These are phyloP conservation scores for Cryptosula pallasiana DNA, from an alignment of 2,888 invertebrate genomes.

Conservation along the genomic window DNA sequence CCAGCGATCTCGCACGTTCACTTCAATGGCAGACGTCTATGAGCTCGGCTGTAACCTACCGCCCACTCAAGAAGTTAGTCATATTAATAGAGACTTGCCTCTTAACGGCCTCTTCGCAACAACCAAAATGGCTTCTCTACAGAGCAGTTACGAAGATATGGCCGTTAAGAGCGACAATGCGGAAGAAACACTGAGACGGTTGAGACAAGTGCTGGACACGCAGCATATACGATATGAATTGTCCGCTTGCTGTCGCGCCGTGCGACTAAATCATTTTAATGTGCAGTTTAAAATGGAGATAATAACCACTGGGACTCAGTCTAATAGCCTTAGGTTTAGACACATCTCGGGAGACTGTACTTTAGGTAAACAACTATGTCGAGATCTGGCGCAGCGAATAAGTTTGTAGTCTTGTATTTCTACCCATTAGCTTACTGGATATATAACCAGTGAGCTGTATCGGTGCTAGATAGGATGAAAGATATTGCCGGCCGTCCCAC, in stretches of 20 bases:
- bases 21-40: constrained; percentile 1
- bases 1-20: constrained; percentile 11
- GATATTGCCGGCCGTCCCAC: not conserved
- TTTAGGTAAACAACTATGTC: not conserved
- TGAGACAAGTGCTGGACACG: not conserved
- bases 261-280: not conserved
- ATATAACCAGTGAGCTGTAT: not conserved
- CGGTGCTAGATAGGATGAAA: not conserved
- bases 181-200: not conserved
- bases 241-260: not conserved
- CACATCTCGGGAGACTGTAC: not conserved
- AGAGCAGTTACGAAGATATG: not conserved
- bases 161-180: not conserved
- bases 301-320: not conserved
- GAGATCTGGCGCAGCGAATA: not conserved
- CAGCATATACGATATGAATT: not conserved
- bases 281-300: constrained; percentile 10
- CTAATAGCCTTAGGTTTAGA: not conserved
- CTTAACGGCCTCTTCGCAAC: not conserved
- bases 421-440: not conserved
- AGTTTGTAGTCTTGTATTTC: not conserved
- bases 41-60: not conserved
- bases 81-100: not conserved
- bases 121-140: not conserved
- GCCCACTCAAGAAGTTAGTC: not conserved